Evolutionary conservation across 1,140 invertebrate genomes (phyloP), one percentile per base, ranked within the genome.

Genomic region (Lasioglossum albipes): DNA sequence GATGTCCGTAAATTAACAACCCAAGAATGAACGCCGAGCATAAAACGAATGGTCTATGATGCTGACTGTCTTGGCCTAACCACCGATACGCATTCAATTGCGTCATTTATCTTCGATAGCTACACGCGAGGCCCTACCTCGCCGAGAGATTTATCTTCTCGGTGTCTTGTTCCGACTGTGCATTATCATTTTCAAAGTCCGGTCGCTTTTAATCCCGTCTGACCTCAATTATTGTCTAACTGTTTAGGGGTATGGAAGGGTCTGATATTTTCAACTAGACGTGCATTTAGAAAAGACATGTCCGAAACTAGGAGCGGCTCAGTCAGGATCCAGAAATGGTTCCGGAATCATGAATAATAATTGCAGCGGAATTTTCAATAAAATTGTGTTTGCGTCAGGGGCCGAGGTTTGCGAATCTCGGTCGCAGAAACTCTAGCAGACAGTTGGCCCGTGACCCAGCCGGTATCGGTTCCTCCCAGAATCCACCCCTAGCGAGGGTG

Each of bases 401-500:
- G 6, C n/a, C 2, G 22, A 75, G 67, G 52, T 68, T 62, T 42
- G 3, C 62, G 71, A 83, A 79, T 75, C 72, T 85, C 75, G 66
- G 73, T 74, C 68, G 68, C 61, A n/a, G 10, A 67, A 82, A 75
- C 59, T 62, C 67, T 31, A 22, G 7, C 59, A 64, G 65, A 77
- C 72, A 45, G 49, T 65, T 74, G 75, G 68, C 75, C 68, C 62
- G 52, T 79, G 77, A 79, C 70, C 77, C 70, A 41, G 52, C 49
- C 71, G 68, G 64, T 69, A 70, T 86, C 74, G 78, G 74, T 75
- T 75, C 72, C 61, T 66, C 68, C 62, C 68, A 70, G 57, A 82
- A 69, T 72, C 22, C 62, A 31, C 59, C 65, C 31, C 54, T 84
- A n/a, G 77, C 77, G 65, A 84, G 75, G 75, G 82, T 77, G 83